phyloP scores from a whole-genome alignment of 2,797 vertebrate species.

The Arnoldichthys spilopterus region DNA sequence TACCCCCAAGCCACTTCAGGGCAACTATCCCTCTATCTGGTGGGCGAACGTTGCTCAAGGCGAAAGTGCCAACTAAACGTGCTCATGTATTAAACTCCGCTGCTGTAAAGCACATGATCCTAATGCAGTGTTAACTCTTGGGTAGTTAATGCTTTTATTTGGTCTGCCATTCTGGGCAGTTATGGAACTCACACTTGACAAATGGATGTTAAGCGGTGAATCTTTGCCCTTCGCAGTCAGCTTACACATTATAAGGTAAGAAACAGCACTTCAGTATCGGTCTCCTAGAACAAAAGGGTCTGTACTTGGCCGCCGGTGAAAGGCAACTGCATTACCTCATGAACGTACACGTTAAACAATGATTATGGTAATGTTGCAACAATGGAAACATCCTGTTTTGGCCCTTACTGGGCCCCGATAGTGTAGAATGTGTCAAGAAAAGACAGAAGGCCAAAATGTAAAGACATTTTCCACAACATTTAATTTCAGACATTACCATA shows the following conservation, averaged over 20 bases:
- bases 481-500: slow-evolving; percentile 94
- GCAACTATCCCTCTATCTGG: background rate
- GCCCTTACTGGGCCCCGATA: too few relatives aligned
- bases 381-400: background rate
- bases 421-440: slow-evolving; percentile 1
- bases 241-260: background rate
- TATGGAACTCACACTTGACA: too few relatives aligned
- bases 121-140: background rate
- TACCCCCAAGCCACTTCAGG: background rate
- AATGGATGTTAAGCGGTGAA: too few relatives aligned
- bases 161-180: too few relatives aligned
- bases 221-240: too few relatives aligned
- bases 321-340: background rate
- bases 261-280: too few relatives aligned
- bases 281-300: background rate
- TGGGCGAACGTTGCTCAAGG: too few relatives aligned
- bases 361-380: background rate
- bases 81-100: background rate
- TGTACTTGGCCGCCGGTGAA: background rate
- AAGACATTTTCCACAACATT: slow-evolving; percentile 85
- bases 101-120: background rate
- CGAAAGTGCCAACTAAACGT: background rate
- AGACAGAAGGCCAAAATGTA: slow-evolving; percentile 56
- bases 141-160: background rate
- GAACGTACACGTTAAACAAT: background rate